Evolutionary conservation across 1,140 invertebrate species (phyloP).

Genomic region (Harpegnathos saltator): DNA sequence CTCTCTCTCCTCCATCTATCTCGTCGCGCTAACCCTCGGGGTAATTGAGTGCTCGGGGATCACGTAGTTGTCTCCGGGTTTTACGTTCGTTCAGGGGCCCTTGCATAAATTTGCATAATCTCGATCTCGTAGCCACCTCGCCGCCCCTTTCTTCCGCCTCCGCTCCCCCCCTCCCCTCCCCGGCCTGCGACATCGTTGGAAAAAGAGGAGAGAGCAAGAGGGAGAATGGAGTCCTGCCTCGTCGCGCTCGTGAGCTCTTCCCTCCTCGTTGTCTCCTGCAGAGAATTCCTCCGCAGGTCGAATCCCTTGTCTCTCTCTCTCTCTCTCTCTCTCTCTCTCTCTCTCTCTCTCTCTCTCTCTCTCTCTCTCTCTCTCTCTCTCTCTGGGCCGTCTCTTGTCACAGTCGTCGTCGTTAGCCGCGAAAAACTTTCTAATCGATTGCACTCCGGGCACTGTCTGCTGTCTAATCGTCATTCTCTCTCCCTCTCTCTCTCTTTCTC

Average conservation of each 20-base stretch:
- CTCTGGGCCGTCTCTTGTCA: background rate
- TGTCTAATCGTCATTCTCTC: conserved; percentile 53
- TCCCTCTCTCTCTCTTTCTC: too few species aligned
- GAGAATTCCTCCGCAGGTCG: background rate
- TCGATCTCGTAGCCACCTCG: conserved; percentile 52
- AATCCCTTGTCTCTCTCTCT: background rate
- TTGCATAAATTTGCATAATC: conserved; percentile 69
- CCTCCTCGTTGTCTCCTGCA: too few species aligned
- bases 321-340: too few species aligned
- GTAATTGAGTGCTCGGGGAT: conserved; percentile 62
- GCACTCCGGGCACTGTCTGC: conserved; percentile 32
- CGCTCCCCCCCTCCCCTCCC: conserved; percentile 14
- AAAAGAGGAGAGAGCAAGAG: background rate
- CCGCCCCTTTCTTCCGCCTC: conserved; percentile 38
- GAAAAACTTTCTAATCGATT: conserved; percentile 58
- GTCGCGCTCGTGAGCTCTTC: background rate
- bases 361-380: too few species aligned
- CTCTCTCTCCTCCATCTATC: conserved; percentile 54
- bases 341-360: background rate
- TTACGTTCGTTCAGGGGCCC: conserved; percentile 50
- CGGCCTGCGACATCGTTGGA: background rate
- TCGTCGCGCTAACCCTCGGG: conserved; percentile 51
- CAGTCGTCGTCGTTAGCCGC: conserved; percentile 19
- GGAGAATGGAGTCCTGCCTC: background rate
- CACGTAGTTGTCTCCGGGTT: conserved; percentile 57